Percentiles rank a stretch among this genome's conserved stretches.
Evolutionary conservation across 1,140 invertebrate genomes (phyloP).

Genomic region (Lasioglossum baleicum): DNA sequence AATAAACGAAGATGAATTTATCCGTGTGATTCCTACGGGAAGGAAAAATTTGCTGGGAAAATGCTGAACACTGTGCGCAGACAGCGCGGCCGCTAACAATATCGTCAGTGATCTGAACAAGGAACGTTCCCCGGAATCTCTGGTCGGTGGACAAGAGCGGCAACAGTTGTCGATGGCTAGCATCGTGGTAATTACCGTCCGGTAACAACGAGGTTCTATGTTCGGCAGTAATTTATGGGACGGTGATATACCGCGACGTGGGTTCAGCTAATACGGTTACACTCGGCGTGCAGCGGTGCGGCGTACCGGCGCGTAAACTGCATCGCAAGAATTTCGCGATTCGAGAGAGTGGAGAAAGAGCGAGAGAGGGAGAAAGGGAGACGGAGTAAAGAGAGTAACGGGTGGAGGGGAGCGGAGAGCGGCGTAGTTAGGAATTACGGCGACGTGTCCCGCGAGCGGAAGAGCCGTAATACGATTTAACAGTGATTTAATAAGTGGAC

Average conservation of each 20-base stretch:
- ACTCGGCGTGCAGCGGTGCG: background rate
- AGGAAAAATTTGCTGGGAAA: too few species aligned
- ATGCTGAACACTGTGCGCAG: too few species aligned
- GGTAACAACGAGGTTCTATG: conserved; percentile 33
- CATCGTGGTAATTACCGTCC: conserved; percentile 52
- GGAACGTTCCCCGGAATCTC: conserved; percentile 23
- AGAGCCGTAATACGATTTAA: conserved; percentile 57
- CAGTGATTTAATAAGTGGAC: conserved; percentile 64
- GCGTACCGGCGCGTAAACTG: conserved; percentile 6
- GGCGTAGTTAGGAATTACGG: conserved; percentile 26
- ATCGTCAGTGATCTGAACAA: conserved; percentile 47
- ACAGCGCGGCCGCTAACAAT: conserved; percentile 27
- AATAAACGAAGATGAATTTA: too few species aligned
- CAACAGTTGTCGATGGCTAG: conserved; percentile 16
- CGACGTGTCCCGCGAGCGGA: conserved; percentile 36
- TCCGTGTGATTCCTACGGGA: too few species aligned
- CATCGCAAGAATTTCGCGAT: conserved; percentile 33
- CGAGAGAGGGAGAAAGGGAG: too few species aligned
- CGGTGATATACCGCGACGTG: conserved; percentile 43
- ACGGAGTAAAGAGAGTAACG: background rate
- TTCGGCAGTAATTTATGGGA: conserved; percentile 54
- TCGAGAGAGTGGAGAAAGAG: background rate
- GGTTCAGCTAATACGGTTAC: conserved; percentile 47
- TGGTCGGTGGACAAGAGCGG: background rate
- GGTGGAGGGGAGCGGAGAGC: background rate